Evolutionary conservation across 2,113 vertebrate genomes (phyloP), one percentile per base, ranked within the genome.

Genomic region (Cathartes aura): DNA sequence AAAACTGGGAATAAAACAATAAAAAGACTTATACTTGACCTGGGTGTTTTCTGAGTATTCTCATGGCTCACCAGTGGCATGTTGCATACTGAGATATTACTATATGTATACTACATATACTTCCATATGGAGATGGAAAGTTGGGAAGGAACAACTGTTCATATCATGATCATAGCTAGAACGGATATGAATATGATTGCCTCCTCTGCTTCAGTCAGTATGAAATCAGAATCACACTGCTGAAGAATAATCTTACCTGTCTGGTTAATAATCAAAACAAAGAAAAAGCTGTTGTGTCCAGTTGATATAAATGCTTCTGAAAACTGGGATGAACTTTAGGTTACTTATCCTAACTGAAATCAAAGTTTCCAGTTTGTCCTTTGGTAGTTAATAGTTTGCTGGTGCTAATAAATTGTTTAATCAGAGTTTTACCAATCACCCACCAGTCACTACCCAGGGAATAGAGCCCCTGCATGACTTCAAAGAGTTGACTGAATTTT

Each of bases 41-140:
- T 75, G 1, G 5, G 27, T 58, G 27, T 45, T 40, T 47, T 34
- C 29, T 40, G 34, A 78, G 24, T 3, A 3, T 63, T 60, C 34
- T 73, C 4, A 9, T 68, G 30, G 16, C 24, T 91, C 9, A 20
- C 5, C 27, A 53, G 21, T 64, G 24, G 6, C 2, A 2, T 38
- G 34, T 15, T 76, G 16, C 3, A 9, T 38, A 17, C 5, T 5
- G 38, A 27, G 38, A 29, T 32, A 24, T 11, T 83, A 9, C 19
- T 36, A 0, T 10, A 22, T 50, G 19, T 23, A 11, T 38, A 15
- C 7, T 27, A 8, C 9, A 17, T 47, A 4, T 13, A 5, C 8
- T 30, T 75, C 6, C 14, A n/a, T 48, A 1, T 30, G 52, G 76
- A 81, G 43, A 15, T 24, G 11, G 32, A 12, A 52, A 67, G 34